Evolutionary conservation across 2,888 invertebrate genomes (phyloP), one percentile per base, ranked within the genome.

Genomic region (Yponomeuta plumbellus): DNA sequence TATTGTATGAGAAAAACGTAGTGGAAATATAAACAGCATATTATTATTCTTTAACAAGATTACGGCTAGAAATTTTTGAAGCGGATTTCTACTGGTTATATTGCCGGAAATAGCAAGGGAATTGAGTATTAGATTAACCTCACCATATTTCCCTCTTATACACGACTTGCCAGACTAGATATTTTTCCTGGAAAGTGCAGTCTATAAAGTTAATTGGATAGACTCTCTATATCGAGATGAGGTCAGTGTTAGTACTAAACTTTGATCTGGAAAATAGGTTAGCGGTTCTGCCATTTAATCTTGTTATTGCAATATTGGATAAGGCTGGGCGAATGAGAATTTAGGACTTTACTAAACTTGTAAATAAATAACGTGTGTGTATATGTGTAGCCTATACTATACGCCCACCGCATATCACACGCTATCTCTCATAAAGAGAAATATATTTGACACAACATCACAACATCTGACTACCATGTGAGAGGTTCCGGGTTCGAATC

Each of bases 171-270:
- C 44, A 17, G 44, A 17, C 44, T 52, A 52, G 44, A 58, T 58
- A 20, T 21, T 58, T 56, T 58, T 58, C 21, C 58, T 58, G 21
- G 10, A 58, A 58, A 58, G 58, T 20, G 21, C 21, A 58, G 58
- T 58, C 58, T 22, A 58, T 20, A 58, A 58, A 58, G 58, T 58
- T 58, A 58, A 58, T 58, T 58, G n/a, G 22, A 21, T 22, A 11
- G 58, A 52, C 17, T 17, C 44, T 52, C 58, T 58, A 58, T 58
- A 3, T 10, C 21, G 58, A 20, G 21, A 58, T 58, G 21, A 58
- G 58, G 58, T 20, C 58, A 58, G 20, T 58, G 21, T 34, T 34
- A 34, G 34, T 34, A 34, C 56, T n/a, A 56, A 56, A 21, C 21
- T 58, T 58, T 58, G 11, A 20, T 58, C 58, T 21, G 11, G 20